Base-by-base conservation (phyloP, 2,797 vertebrate genomes). In the Sebastes paucispinis region DNA sequence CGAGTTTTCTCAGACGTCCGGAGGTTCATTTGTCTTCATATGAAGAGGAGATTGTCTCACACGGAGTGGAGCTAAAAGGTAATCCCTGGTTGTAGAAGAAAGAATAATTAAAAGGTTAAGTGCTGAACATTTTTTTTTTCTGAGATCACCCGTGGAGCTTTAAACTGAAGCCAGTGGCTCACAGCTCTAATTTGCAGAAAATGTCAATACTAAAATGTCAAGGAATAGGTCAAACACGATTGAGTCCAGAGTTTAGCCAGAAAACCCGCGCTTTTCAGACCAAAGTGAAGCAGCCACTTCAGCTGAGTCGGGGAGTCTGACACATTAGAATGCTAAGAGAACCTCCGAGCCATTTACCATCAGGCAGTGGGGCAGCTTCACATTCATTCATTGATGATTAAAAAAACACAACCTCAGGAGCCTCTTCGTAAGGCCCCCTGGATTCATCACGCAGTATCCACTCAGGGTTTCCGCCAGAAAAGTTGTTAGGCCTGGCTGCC, bases 31-130 rank as follows among this genome's bases (percentile, higher is more conserved):
- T 77, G 85, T 91, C 92, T 78, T 87, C 66, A 77, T 75, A 83
- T 79, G 66, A 87, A 81, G 81, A 74, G 54, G 69, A 62, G 69
- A 80, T 77, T 71, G 86, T 90, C 86, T 89, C 87, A 76, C 73
- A 84, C 71, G 59, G 79, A 81, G 81, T 60, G 62, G 34, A 89
- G 83, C 88, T 72, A 39, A 73, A 88, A 91, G 86, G 82, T 94
- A 92, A 89, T 90, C 89, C 82, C 83, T 77, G 73, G 77, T 87
- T 63, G 72, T 79, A 86, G 81, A 92, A 90, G 81, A 94, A 91
- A 92, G 84, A 91, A 94, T 94, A 93, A 94, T 95, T 94, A 94
- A 94, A 95, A 95, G 94, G 94, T 95, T 95, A 95, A 95, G 92
- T 92, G 83, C 92, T 91, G 89, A 88, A 94, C 82, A 80, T 39